Conservation (phyloP, 1,140 invertebrate species). For the Leptopilina boulardi region DNA sequence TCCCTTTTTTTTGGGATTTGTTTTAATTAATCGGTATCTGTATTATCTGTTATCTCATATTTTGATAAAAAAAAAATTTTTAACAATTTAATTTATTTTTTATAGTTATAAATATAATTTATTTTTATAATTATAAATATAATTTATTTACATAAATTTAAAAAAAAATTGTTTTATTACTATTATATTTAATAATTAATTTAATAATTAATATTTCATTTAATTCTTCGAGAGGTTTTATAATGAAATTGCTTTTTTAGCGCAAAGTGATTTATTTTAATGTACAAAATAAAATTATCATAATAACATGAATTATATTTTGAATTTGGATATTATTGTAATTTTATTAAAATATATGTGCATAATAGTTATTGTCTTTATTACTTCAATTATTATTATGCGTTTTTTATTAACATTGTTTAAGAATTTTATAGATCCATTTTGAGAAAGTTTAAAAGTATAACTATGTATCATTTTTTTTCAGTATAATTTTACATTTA, state of each 20-base stretch:
- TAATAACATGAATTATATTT: too few species aligned
- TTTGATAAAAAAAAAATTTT: too few species aligned
- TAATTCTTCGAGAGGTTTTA: too few species aligned
- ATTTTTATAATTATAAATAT: too few species aligned
- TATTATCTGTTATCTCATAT: not conserved
- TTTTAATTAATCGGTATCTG: slow-evolving; percentile 5
- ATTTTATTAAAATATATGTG: not conserved
- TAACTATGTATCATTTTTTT: too few species aligned
- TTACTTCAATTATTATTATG: not conserved
- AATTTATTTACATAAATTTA: too few species aligned
- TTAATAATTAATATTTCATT: too few species aligned
- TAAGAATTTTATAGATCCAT: not conserved
- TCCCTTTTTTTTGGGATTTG: not conserved
- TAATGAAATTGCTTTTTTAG: not conserved
- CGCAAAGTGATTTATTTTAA: not conserved
- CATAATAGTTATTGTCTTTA: not conserved
- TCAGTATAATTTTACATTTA: not conserved
- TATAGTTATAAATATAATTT: too few species aligned
- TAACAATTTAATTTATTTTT: too few species aligned
- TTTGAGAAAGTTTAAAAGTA: not conserved
- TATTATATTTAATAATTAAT: too few species aligned
- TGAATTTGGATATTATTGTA: too few species aligned
- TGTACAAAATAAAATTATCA: not conserved
- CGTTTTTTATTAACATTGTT: not conserved
- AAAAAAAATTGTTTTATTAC: too few species aligned